Conservation (phyloP, 2,797 vertebrate species). For the Sphenopsis melanotis region DNA sequence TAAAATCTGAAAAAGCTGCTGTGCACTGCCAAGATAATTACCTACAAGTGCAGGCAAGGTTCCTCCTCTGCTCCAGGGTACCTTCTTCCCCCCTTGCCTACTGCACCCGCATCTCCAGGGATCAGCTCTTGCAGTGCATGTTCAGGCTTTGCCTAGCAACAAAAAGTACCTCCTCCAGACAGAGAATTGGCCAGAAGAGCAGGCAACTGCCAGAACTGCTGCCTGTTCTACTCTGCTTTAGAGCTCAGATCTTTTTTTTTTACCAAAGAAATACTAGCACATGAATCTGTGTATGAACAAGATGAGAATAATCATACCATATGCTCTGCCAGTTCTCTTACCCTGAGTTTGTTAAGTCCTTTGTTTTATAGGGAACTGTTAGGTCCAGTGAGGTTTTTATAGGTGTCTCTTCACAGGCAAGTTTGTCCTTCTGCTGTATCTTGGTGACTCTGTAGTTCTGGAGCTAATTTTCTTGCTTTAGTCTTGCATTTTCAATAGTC, state of each 20-base stretch:
- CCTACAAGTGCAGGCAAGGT: background rate
- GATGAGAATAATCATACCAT: background rate
- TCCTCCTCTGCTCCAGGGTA: background rate
- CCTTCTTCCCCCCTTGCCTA: accelerated
- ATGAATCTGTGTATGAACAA: background rate
- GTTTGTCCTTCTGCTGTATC: background rate
- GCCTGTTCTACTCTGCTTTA: background rate
- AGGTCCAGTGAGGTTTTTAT: background rate
- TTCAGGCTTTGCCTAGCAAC: background rate
- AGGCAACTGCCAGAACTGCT: background rate
- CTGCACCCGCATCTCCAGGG: no score
- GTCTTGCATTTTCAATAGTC: background rate
- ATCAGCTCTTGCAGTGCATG: background rate
- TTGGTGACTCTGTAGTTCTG: background rate
- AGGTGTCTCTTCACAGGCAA: background rate
- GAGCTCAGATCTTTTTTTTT: background rate
- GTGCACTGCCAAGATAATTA: background rate
- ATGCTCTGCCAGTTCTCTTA: background rate
- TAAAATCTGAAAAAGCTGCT: background rate
- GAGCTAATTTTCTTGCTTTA: background rate
- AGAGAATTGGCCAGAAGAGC: background rate
- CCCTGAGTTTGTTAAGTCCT: background rate
- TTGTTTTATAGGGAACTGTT: background rate
- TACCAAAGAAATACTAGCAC: background rate
- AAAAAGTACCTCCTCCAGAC: background rate